Conservation (phyloP, 2,113 vertebrate species). For the Rhineura floridana region DNA sequence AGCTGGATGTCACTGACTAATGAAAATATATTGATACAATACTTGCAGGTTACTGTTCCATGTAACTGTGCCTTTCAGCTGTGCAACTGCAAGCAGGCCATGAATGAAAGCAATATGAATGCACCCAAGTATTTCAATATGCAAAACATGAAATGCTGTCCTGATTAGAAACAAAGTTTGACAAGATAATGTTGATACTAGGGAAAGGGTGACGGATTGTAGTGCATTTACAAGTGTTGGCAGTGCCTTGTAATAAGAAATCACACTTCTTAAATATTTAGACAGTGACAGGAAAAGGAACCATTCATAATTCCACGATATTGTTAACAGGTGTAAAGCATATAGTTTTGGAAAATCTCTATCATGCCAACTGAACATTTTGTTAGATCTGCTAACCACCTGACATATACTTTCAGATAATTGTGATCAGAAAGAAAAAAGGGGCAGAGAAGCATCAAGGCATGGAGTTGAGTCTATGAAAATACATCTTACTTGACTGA, state of each 20-base stretch:
- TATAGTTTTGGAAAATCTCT: slow-evolving; percentile 60
- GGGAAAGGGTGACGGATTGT: slow-evolving; percentile 65
- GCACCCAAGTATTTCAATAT: slow-evolving; percentile 74
- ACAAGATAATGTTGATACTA: slow-evolving; percentile 76
- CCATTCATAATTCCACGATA: slow-evolving; percentile 71
- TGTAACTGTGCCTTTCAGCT: slow-evolving; percentile 64
- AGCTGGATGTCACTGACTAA: slow-evolving; percentile 72
- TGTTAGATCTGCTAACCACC: slow-evolving; percentile 62
- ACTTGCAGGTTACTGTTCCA: slow-evolving; percentile 70
- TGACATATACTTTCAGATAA: slow-evolving; percentile 25
- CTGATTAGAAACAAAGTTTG: slow-evolving; percentile 77
- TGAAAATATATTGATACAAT: slow-evolving; percentile 73
- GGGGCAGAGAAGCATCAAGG: not conserved
- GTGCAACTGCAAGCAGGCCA: slow-evolving; percentile 72
- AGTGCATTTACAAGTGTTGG: slow-evolving; percentile 58
- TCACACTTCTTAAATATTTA: slow-evolving; percentile 80
- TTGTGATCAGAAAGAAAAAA: not conserved
- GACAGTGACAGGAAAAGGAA: slow-evolving; percentile 75
- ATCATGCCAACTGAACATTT: slow-evolving; percentile 72
- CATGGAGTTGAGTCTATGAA: not conserved
- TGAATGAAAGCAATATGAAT: slow-evolving; percentile 73
- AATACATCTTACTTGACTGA: not conserved
- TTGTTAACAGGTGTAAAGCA: slow-evolving; percentile 72
- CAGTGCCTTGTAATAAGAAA: slow-evolving; percentile 73
- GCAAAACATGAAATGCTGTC: slow-evolving; percentile 74